Conservation (phyloP, 1,140 invertebrate species). For the Eulimnadia texana region DNA sequence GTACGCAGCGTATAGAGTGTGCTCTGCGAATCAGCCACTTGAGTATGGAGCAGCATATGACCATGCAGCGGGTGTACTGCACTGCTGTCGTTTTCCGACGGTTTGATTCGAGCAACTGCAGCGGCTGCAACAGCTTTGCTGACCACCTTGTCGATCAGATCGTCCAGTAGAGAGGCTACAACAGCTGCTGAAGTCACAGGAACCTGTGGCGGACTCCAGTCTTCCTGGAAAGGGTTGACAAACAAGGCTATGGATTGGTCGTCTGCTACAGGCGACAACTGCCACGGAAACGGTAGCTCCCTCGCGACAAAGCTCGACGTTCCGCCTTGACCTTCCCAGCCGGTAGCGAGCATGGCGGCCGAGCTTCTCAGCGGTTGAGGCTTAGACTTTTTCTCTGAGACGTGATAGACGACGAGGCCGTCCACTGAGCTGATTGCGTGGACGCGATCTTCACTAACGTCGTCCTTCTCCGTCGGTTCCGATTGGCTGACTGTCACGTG, state of each 20-base stretch:
- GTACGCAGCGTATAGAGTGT: slow-evolving; percentile 63
- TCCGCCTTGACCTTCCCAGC: slow-evolving; percentile 17
- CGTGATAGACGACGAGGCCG: slow-evolving; percentile 72
- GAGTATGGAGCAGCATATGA: slow-evolving; percentile 65
- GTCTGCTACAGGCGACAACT: slow-evolving; percentile 11
- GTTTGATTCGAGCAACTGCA: slow-evolving; percentile 9
- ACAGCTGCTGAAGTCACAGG: slow-evolving; percentile 25
- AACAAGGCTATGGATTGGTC: slow-evolving; percentile 32
- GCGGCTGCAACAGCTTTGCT: slow-evolving; percentile 11
- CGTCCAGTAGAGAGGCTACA: slow-evolving; percentile 39
- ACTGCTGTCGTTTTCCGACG: not conserved
- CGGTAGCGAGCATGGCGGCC: slow-evolving; percentile 14
- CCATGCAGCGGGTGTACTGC: slow-evolving; percentile 58
- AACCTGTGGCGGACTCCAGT: not conserved
- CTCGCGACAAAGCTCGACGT: slow-evolving; percentile 36
- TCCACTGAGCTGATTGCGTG: slow-evolving; percentile 75
- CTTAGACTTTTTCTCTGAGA: slow-evolving; percentile 31
- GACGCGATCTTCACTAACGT: slow-evolving; percentile 43
- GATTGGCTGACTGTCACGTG: slow-evolving; percentile 61
- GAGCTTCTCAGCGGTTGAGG: slow-evolving; percentile 4
- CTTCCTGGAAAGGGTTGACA: slow-evolving; percentile 38
- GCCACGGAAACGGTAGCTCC: slow-evolving; percentile 37
- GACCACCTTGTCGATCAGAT: slow-evolving; percentile 37
- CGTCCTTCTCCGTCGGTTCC: slow-evolving; percentile 25
- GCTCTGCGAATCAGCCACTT: slow-evolving; percentile 60